Conservation (phyloP, 2,113 vertebrate species). For the Plecotus auritus region DNA sequence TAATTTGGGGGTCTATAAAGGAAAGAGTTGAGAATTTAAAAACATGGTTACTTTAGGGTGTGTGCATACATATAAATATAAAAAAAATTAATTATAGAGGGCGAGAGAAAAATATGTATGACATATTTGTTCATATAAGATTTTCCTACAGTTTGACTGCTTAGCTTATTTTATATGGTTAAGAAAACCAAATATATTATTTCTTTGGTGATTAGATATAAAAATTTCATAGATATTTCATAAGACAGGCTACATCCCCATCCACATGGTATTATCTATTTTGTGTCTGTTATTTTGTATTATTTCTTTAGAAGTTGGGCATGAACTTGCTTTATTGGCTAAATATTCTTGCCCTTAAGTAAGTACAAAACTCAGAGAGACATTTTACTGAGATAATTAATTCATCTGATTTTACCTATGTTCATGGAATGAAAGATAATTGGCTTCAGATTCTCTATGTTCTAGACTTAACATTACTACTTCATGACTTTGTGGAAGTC, state of each 20-base stretch:
- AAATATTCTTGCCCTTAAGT: neutral
- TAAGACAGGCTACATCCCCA: neutral
- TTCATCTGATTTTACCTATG: neutral
- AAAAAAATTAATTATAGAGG: neutral
- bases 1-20: neutral
- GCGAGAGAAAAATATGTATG: neutral
- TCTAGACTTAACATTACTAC: neutral
- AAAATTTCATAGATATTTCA: neutral
- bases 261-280: neutral
- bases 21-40: neutral
- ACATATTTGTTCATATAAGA: neutral
- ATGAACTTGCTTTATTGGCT: neutral
- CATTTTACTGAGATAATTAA: neutral
- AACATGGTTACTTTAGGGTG: neutral
- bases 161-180: constrained; percentile 15
- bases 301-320: neutral
- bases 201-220: neutral
- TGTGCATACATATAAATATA: neutral
- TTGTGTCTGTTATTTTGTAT: neutral
- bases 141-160: neutral
- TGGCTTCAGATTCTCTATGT: neutral
- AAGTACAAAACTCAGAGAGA: neutral
- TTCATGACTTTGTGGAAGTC: neutral
- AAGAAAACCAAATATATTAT: neutral
- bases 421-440: neutral